Evolutionary conservation across 2,888 invertebrate genomes (phyloP).

Genomic region (Drosophila diplacantha): DNA sequence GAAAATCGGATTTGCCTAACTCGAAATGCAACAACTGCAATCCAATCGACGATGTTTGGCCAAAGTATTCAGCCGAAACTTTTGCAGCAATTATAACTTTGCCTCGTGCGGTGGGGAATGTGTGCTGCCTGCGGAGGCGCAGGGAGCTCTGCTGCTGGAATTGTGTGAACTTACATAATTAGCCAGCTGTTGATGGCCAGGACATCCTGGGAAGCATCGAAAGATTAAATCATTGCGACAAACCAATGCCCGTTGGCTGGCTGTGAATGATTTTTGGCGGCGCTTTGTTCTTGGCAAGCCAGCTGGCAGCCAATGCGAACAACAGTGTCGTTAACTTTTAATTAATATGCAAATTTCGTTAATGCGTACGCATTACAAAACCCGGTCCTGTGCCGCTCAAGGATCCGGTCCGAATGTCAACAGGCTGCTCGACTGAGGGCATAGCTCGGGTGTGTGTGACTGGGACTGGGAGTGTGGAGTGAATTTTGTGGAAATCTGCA

Average conservation of each 20-base stretch:
- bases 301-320: constrained; percentile 32
- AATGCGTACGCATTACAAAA: constrained; percentile 50
- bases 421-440: constrained; percentile 11
- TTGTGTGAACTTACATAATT: constrained; percentile 41
- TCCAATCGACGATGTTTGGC: constrained; percentile 47
- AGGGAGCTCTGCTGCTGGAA: constrained; percentile 2
- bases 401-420: constrained; percentile 31
- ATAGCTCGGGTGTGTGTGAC: neutral
- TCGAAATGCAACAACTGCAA: constrained; percentile 45
- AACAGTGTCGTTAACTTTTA: constrained; percentile 60
- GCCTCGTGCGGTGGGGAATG: constrained; percentile 10
- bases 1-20: constrained; percentile 65
- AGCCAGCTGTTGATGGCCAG: constrained; percentile 42
- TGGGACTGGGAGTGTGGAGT: constrained; percentile 5
- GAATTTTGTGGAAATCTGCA: constrained; percentile 44
- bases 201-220: constrained; percentile 21
- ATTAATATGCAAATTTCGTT: constrained; percentile 70
- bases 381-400: neutral
- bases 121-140: neutral
- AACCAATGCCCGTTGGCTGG: constrained; percentile 12
- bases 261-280: constrained; percentile 17
- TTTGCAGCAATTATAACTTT: constrained; percentile 67
- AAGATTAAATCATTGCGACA: constrained; percentile 29
- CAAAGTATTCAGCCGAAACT: constrained; percentile 56
- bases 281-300: constrained; percentile 13